Evolutionary conservation across 2,797 vertebrate species (phyloP), one percentile per base, ranked within the genome.

Genomic region (Xiphophorus birchmanni): DNA sequence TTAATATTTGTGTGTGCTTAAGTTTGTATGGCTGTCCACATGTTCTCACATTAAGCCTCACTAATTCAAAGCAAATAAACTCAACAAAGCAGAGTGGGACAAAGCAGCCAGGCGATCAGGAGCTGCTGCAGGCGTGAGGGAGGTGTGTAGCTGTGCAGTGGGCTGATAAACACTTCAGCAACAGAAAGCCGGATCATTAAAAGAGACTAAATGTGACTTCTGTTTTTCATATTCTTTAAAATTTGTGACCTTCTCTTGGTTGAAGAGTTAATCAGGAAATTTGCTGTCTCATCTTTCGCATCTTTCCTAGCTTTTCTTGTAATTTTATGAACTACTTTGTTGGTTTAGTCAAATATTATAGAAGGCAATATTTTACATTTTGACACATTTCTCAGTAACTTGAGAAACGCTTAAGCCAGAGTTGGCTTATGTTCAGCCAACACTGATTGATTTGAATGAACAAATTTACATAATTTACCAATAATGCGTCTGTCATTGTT

Each of bases 81-180:
- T 7, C 78, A 72, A 90, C 86, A 93, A 92, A 89, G 85, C 75
- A 73, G 78, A 63, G 74, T 3, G 63, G 44, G 52, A 75, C 79
- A 85, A 89, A 91, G 84, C 86, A 42, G 3, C 75, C 88, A 91
- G 87, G 86, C 91, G 87, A 92, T 54, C 52, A 74, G 69, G 75
- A 48, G 52, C 81, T 77, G 71, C 32, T 48, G 47, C 80, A 32
- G 0, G 12, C 74, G 37, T 52, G 67, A 80, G 26, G 48, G 80
- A 75, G 52, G 84, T 74, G 12, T 73, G 72, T 86, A 58, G 73
- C 44, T 73, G 76, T 52, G 11, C 83, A 37, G 44, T 44, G 23
- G 84, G 50, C 11, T 23, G 52, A 71, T 29, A 87, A 42, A 81
- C 72, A 80, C 26, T 44, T 40, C 44, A 77, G 58, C n/a, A 52